A percentile compares a stretch with the other conserved stretches of the same genome.
These are phyloP conservation scores for Contarinia nasturtii DNA, from an alignment of 1,140 invertebrate species.

Conservation along the genomic window DNA sequence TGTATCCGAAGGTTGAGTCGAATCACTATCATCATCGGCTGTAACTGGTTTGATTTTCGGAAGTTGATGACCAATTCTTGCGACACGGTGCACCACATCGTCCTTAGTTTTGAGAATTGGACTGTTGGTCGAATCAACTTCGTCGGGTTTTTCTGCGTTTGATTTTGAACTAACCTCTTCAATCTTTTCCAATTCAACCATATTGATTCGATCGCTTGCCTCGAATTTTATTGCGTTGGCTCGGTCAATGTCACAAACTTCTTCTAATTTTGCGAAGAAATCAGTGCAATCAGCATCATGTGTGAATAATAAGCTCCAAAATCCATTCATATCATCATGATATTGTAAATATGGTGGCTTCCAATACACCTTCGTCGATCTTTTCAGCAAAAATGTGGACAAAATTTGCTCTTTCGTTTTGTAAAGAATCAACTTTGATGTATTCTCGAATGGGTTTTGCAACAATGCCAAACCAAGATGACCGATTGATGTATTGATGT, in stretches of 20 bases:
- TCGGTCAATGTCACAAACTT: not conserved
- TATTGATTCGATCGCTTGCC: not conserved
- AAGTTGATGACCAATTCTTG: too few species aligned
- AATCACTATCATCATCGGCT: not conserved
- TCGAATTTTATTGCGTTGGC: not conserved
- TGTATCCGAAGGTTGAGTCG: constrained; percentile 2
- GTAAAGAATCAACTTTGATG: constrained; percentile 12
- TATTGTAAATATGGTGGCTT: constrained; percentile 14
- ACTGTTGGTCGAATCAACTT: not conserved
- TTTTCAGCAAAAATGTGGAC: constrained; percentile 3
- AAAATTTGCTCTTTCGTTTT: constrained; percentile 5
- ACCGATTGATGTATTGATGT: constrained; percentile 5
- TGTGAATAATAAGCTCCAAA: constrained; percentile 16
- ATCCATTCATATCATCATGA: constrained; percentile 9
- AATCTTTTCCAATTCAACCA: not conserved
- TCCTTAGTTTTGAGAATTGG: not conserved
- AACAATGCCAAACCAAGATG: constrained; percentile 14
- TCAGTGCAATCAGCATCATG: constrained; percentile 6
- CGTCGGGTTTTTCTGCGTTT: not conserved
- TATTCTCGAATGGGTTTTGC: constrained; percentile 1
- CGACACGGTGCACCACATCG: not conserved
- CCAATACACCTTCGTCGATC: not conserved
- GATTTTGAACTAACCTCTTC: not conserved
- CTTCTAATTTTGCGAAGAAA: constrained; percentile 5
- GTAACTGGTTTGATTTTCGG: too few species aligned